Evolutionary conservation across 2,113 vertebrate genomes (phyloP).

Genomic region (Phaethornis superciliosus): DNA sequence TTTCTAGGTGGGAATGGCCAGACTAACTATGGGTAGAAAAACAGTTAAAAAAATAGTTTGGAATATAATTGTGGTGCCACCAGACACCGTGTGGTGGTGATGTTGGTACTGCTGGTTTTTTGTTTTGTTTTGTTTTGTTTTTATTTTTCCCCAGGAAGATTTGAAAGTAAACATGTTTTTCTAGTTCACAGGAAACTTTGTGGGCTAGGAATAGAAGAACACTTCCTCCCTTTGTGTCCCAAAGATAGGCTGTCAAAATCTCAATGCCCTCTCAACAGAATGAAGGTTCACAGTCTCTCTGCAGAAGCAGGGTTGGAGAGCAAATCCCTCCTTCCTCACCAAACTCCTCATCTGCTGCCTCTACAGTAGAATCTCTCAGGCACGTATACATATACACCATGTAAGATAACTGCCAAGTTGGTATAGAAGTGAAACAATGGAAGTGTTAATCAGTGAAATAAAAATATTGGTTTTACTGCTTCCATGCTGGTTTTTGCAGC

Average conservation of each 20-base stretch:
- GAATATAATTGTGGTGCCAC: background rate
- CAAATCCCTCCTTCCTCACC: background rate
- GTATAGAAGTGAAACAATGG: background rate
- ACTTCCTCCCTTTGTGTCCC: constrained; percentile 45
- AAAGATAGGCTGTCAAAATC: constrained; percentile 28
- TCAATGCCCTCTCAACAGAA: background rate
- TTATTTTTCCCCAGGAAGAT: background rate
- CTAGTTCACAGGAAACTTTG: constrained; percentile 34
- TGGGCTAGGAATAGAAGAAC: constrained; percentile 32
- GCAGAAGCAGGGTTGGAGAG: background rate
- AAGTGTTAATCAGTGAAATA: constrained; percentile 40
- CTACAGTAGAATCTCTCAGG: background rate
- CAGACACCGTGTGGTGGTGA: background rate
- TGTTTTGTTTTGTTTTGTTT: too few species aligned
- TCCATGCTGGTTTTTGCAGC: constrained; percentile 17
- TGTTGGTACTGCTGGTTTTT: background rate
- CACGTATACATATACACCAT: background rate
- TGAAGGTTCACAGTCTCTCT: background rate
- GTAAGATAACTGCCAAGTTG: background rate
- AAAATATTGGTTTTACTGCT: constrained; percentile 24
- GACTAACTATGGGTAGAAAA: background rate
- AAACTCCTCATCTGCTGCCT: background rate
- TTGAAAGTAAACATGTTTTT: constrained; percentile 50
- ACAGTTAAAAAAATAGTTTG: background rate
- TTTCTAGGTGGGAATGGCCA: background rate